A percentile compares a stretch with the other conserved stretches of the same genome.
Conservation (phyloP, 2,797 vertebrate species). For the Varecia variegata region DNA sequence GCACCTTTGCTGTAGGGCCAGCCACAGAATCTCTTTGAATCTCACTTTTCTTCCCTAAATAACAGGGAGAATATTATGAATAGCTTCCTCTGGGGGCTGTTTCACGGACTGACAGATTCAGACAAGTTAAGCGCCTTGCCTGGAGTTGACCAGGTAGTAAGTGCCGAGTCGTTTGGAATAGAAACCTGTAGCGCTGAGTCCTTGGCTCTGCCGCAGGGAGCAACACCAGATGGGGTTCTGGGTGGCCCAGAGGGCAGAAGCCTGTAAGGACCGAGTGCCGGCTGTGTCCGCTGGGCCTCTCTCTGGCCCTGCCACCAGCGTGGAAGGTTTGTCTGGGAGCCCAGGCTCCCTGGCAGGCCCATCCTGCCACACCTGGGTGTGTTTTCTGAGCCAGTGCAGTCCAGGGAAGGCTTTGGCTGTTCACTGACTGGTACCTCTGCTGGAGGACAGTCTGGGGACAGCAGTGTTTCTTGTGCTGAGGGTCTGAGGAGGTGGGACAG, state of each 20-base stretch:
- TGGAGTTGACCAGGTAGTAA: not conserved
- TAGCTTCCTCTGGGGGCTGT: not conserved
- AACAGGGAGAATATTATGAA: not conserved
- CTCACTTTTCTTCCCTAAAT: too few species aligned
- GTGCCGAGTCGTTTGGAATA: fast-evolving
- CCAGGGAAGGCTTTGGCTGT: conserved; percentile 76
- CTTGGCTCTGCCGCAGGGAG: fast-evolving
- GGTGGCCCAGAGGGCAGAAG: not conserved
- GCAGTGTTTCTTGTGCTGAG: not conserved
- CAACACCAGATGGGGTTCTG: fast-evolving
- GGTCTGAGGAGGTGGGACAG: not conserved
- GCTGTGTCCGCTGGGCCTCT: fast-evolving
- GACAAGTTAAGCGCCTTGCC: not conserved
- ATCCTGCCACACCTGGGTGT: conserved; percentile 62
- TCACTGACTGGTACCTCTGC: conserved; percentile 77
- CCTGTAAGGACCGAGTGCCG: fast-evolving
- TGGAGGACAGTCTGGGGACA: conserved; percentile 78
- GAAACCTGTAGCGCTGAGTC: fast-evolving
- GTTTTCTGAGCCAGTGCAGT: conserved; percentile 78
- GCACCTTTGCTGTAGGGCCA: not conserved
- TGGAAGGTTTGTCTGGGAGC: not conserved
- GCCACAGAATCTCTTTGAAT: not conserved
- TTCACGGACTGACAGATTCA: not conserved
- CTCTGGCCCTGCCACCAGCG: not conserved
- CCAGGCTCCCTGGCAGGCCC: conserved; percentile 19